A percentile compares a stretch with the other conserved stretches of the same genome.
Evolutionary conservation across 2,113 vertebrate species (phyloP).

Genomic region (Raja brachyura): DNA sequence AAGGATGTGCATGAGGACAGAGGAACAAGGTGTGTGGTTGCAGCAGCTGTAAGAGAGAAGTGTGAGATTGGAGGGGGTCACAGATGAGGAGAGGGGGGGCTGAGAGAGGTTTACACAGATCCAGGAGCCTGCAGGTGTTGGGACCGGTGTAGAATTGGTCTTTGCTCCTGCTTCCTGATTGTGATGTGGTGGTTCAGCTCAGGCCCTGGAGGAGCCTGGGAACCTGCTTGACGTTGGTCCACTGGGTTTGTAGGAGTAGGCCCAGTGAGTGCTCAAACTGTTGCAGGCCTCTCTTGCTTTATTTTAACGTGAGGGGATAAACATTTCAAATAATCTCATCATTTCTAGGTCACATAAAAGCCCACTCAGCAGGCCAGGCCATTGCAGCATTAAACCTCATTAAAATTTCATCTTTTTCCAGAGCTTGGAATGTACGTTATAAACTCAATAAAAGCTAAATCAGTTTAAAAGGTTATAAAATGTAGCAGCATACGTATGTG

Average conservation of each 20-base stretch:
- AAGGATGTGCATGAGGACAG: too few relatives aligned
- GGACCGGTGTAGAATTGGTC: background rate
- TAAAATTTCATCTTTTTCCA: background rate
- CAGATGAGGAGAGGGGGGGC: background rate
- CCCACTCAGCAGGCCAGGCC: background rate
- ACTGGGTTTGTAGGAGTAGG: background rate
- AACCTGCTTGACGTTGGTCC: background rate
- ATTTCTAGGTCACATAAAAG: background rate
- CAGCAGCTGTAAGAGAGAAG: background rate
- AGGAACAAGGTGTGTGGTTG: too few relatives aligned
- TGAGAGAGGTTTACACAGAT: background rate
- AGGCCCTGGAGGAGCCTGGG: background rate
- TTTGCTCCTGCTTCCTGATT: too few relatives aligned
- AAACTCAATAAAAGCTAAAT: background rate
- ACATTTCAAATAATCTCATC: background rate
- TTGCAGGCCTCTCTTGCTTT: background rate
- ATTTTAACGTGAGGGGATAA: background rate
- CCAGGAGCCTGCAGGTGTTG: background rate
- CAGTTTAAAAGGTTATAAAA: background rate
- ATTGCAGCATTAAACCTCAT: slow-evolving; percentile 2
- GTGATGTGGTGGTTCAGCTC: background rate
- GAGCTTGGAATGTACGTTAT: background rate
- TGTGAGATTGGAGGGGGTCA: background rate
- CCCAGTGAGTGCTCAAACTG: background rate
- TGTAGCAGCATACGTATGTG: background rate